Percentiles rank a stretch among this genome's conserved stretches.
Conservation (phyloP, 1,140 invertebrate genomes). For the Lucilia cuprina region DNA sequence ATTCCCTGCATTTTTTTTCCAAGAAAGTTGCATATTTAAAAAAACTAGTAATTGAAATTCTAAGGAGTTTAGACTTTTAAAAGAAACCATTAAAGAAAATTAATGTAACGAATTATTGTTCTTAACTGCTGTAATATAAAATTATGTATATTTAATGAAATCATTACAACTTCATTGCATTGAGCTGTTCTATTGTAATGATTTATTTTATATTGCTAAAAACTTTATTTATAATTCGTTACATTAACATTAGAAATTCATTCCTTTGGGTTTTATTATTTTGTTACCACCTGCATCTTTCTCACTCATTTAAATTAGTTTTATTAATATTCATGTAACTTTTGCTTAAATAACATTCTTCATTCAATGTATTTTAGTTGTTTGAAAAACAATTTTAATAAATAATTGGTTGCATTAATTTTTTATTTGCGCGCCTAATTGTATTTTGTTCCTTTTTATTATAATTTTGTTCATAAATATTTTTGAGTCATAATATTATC, state of each 20-base stretch:
- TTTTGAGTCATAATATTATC: neutral
- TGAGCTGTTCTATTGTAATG: no score
- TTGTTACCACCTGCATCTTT: neutral
- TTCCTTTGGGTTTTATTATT: neutral
- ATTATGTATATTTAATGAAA: no score
- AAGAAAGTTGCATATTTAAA: neutral
- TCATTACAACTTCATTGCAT: no score
- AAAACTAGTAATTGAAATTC: no score
- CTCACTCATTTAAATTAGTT: neutral
- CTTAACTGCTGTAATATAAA: no score
- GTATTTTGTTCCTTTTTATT: neutral
- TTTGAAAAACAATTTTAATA: neutral
- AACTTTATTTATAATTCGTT: no score
- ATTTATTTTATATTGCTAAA: no score
- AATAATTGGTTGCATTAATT: constrained; percentile 7
- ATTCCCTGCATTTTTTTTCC: neutral
- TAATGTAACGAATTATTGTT: neutral
- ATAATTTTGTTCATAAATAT: neutral
- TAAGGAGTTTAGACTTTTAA: no score
- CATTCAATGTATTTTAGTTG: neutral
- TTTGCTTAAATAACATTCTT: neutral
- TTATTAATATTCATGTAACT: no score
- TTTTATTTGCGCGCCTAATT: constrained; percentile 4
- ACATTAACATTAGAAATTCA: no score
- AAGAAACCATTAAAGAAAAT: no score